A percentile compares a stretch with the other conserved stretches of the same genome.
phyloP scores from a whole-genome alignment of 2,888 invertebrate species.

The Agrochola lychnidis region DNA sequence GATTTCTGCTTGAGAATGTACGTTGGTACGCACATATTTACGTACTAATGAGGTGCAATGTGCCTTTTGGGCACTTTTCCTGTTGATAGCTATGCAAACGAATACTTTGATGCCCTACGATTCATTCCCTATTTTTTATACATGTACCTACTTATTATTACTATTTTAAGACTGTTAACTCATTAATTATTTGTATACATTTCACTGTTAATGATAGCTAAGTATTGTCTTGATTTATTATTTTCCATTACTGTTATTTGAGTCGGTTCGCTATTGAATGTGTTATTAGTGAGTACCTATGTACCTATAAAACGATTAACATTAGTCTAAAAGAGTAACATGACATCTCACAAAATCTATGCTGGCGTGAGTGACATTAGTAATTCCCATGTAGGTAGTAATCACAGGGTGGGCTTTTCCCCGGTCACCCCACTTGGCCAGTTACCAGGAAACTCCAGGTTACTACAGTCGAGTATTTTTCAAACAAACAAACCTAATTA shows the following conservation, averaged over 20 bases:
- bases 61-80: not conserved
- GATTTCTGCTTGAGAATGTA: not conserved
- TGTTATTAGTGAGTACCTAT: not conserved
- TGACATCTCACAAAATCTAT: not conserved
- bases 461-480: not conserved
- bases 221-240: not conserved
- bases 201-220: not conserved
- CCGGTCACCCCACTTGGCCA: not conserved
- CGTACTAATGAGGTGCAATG: not conserved
- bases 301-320: not conserved
- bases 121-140: not conserved
- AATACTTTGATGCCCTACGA: not conserved
- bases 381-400: not conserved
- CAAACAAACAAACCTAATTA: slow-evolving; percentile 26
- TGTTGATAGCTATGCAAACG: not conserved
- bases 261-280: not conserved
- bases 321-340: not conserved
- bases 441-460: slow-evolving; percentile 1
- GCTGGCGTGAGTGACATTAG: not conserved
- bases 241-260: not conserved
- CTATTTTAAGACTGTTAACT: not conserved
- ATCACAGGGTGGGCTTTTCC: not conserved
- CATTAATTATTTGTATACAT: not conserved
- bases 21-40: not conserved
- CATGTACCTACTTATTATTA: not conserved